phyloP scores from a whole-genome alignment of 2,113 vertebrate species.

The Apistogramma diplotaenia region DNA sequence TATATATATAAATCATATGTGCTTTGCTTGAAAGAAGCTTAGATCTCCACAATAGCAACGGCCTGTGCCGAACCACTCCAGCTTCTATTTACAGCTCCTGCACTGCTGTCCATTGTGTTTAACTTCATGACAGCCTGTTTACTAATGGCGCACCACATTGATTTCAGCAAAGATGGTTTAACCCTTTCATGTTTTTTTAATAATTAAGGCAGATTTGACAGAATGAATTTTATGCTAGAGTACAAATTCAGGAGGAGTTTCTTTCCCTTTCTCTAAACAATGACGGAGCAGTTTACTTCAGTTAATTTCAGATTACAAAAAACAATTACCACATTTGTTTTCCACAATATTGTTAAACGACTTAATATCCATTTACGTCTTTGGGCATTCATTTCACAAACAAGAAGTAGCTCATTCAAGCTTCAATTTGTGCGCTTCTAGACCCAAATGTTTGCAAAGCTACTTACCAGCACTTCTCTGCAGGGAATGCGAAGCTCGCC shows the following conservation, averaged over 20 bases:
- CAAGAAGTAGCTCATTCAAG: constrained; percentile 54
- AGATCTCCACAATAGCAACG: constrained; percentile 24
- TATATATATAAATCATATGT: constrained; percentile 18
- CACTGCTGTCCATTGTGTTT: neutral
- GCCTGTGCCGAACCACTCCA: constrained; percentile 11
- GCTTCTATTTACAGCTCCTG: constrained; percentile 11
- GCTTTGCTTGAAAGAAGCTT: constrained; percentile 12
- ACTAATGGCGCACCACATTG: neutral
- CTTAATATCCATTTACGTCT: constrained; percentile 61
- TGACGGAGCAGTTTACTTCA: constrained; percentile 25
- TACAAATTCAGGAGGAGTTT: neutral
- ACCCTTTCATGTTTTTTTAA: neutral
- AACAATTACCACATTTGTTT: constrained; percentile 63
- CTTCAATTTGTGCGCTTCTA: constrained; percentile 53
- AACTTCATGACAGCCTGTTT: neutral
- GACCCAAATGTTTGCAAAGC: constrained; percentile 69
- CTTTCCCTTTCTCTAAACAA: neutral
- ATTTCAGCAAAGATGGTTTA: constrained; percentile 2
- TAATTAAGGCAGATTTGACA: neutral
- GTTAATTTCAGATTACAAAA: constrained; percentile 51
- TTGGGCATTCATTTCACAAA: constrained; percentile 56
- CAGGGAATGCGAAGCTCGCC: constrained; percentile 53
- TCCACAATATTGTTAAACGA: constrained; percentile 38
- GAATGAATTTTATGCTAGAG: constrained; percentile 3
- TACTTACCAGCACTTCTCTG: constrained; percentile 65